Evolutionary conservation across 2,113 vertebrate genomes (phyloP).

Genomic region (Cyprinus carpio): DNA sequence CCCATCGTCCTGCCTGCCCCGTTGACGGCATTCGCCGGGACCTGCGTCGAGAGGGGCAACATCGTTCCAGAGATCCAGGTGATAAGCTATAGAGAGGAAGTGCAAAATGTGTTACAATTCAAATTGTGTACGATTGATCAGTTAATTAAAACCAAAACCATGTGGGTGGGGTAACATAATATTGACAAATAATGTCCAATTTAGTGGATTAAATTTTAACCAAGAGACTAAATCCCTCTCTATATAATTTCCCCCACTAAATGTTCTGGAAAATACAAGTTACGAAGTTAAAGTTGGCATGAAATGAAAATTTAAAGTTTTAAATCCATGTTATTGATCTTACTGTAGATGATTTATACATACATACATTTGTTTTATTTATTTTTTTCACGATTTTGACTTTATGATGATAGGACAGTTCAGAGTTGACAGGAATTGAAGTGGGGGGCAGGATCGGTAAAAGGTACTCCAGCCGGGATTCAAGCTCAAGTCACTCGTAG

Average conservation of each 20-base stretch:
- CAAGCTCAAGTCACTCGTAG: too few species aligned
- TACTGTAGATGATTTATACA: background rate
- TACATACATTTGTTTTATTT: background rate
- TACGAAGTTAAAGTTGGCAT: background rate
- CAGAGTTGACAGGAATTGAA: too few species aligned
- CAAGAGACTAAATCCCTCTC: background rate
- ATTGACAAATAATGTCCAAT: background rate
- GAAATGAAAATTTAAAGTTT: background rate
- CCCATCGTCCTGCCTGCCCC: constrained; percentile 89
- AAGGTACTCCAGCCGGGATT: too few species aligned
- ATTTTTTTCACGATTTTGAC: too few species aligned
- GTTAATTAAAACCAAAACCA: background rate
- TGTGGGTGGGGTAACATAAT: background rate
- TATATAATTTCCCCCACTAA: too few species aligned
- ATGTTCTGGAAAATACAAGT: background rate
- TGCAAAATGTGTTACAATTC: background rate
- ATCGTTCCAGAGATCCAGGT: constrained; percentile 97
- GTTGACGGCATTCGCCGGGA: constrained; percentile 88
- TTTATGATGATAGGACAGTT: too few species aligned
- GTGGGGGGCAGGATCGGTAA: too few species aligned
- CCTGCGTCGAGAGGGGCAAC: constrained; percentile 86
- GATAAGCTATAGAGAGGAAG: constrained; percentile 41
- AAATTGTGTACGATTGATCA: background rate
- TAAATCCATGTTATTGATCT: background rate
- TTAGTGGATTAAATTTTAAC: background rate